A percentile compares a stretch with the other conserved stretches of the same genome.
Conservation (phyloP, 2,113 vertebrate genomes). For the Climacteris rufus region DNA sequence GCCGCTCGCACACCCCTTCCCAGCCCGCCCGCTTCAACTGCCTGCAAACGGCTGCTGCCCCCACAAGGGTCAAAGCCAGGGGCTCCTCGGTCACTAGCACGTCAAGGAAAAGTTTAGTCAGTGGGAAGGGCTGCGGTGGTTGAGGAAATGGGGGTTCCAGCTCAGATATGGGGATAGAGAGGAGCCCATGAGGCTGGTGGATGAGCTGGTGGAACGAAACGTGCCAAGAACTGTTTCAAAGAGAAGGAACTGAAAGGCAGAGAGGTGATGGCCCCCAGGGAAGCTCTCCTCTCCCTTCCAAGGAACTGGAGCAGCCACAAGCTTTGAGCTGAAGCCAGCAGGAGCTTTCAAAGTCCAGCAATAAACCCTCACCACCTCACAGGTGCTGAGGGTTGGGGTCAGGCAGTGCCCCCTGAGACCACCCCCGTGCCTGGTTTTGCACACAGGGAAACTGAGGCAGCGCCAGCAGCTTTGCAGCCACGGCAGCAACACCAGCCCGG, state of each 20-base stretch:
- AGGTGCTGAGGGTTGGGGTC: not conserved
- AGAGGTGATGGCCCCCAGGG: not conserved
- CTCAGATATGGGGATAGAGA: not conserved
- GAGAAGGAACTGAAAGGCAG: not conserved
- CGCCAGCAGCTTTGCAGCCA: not conserved
- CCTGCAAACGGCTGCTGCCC: not conserved
- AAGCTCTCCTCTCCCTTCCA: not conserved
- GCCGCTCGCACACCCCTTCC: not conserved
- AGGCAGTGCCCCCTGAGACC: not conserved
- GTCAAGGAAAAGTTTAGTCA: not conserved
- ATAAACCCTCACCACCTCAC: not conserved
- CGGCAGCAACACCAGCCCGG: not conserved
- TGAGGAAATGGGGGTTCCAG: rapidly evolving
- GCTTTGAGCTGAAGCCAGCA: not conserved
- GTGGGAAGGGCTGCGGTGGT: rapidly evolving
- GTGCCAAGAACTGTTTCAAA: rapidly evolving
- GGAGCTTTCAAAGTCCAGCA: not conserved
- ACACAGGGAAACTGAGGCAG: not conserved
- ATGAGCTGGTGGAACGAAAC: not conserved
- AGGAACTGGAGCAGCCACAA: not conserved
- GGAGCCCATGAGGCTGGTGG: rapidly evolving
- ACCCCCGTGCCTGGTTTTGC: not conserved
- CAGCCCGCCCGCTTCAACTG: rapidly evolving
- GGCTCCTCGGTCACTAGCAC: not conserved
- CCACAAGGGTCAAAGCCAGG: not conserved